Conservation (phyloP, 2,797 vertebrate genomes). For the Etheostoma perlongum region DNA sequence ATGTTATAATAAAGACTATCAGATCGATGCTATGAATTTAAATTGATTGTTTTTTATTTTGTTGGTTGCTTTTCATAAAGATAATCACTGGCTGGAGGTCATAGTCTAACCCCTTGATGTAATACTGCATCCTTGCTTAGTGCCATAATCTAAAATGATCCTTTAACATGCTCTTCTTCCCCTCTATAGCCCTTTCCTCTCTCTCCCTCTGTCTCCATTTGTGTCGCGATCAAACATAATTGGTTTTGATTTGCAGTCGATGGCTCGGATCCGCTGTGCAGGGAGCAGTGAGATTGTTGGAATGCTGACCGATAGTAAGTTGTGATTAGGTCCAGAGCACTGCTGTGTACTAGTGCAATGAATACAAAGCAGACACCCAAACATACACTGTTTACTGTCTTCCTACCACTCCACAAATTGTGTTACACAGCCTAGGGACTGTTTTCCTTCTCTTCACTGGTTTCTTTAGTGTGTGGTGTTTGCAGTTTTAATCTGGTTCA, state of each 20-base stretch:
- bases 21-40: too few relatives aligned
- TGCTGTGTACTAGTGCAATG: conserved; percentile 51
- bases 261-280: conserved; percentile 61
- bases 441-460: conserved; percentile 34
- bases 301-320: conserved; percentile 61
- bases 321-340: conserved; percentile 61
- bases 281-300: conserved; percentile 48
- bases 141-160: conserved; percentile 32
- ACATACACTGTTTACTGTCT: conserved; percentile 35
- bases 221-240: conserved; percentile 66
- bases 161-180: conserved; percentile 29
- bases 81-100: conserved; percentile 30
- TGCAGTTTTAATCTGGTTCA: conserved; percentile 30
- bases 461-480: conserved; percentile 28
- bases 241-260: conserved; percentile 71
- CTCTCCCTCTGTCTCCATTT: conserved; percentile 55
- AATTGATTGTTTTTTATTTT: background rate
- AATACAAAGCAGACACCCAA: conserved; percentile 56
- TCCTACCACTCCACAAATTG: conserved; percentile 35
- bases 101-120: conserved; percentile 19
- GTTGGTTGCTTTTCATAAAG: background rate
- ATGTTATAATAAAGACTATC: background rate
- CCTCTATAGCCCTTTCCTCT: background rate
- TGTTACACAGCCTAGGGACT: conserved; percentile 32
- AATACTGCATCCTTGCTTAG: conserved; percentile 21